Conservation (phyloP, 2,797 vertebrate species). For the Manis crassicaudata region DNA sequence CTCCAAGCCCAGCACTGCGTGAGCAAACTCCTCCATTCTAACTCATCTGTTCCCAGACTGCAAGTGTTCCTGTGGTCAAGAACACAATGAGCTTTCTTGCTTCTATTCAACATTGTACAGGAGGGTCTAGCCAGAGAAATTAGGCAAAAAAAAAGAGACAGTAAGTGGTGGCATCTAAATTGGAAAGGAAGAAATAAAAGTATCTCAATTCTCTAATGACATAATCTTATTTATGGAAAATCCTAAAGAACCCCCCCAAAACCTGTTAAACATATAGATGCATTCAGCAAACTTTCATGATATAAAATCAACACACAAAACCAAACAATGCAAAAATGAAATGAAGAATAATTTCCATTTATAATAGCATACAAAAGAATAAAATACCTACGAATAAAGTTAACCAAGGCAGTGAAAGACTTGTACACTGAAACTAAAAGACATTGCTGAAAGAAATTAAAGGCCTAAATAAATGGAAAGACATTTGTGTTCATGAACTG, state of each 20-base stretch:
- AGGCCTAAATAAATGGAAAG: background rate
- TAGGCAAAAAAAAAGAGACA: background rate
- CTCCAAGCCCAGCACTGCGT: background rate
- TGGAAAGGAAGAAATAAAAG: background rate
- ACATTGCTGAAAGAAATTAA: background rate
- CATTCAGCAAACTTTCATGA: background rate
- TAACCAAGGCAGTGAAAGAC: background rate
- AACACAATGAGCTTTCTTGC: background rate
- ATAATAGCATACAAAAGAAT: background rate
- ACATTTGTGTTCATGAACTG: background rate
- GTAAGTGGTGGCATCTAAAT: background rate
- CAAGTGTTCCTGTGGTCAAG: background rate
- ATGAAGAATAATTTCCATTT: background rate
- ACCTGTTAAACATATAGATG: background rate
- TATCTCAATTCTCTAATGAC: background rate
- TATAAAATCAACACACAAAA: background rate
- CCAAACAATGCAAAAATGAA: background rate
- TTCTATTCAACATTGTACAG: background rate
- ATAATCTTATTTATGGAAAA: background rate
- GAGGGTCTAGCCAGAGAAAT: background rate
- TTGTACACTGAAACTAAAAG: background rate
- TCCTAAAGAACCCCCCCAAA: background rate
- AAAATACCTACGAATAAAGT: background rate
- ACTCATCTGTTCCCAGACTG: background rate
- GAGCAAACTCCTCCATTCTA: background rate